Evolutionary conservation across 2,888 invertebrate genomes (phyloP).

Genomic region (Aspidiotus destructor): DNA sequence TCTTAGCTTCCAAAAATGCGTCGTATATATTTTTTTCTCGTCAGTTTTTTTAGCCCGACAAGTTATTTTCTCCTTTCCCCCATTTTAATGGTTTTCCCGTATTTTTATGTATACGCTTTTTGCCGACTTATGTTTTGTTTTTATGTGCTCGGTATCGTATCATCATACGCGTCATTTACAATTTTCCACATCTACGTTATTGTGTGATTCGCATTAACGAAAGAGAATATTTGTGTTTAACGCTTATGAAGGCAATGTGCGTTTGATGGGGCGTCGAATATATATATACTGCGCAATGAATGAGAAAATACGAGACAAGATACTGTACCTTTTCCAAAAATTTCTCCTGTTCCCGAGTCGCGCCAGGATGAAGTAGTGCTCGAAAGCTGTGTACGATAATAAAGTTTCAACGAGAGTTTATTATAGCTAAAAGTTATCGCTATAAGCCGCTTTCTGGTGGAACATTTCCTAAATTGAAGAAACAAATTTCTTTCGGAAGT

Average conservation of each 20-base stretch:
- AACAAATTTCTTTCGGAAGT: too few species aligned
- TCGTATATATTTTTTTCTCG: conserved; percentile 6
- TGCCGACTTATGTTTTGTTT: conserved; percentile 20
- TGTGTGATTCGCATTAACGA: neutral
- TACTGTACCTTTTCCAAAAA: too few species aligned
- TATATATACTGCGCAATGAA: too few species aligned
- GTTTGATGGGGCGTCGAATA: too few species aligned
- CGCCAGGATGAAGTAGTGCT: too few species aligned
- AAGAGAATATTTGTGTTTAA: neutral
- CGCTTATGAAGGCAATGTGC: neutral
- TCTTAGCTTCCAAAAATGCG: conserved; percentile 1
- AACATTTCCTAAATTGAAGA: too few species aligned
- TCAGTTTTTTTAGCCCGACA: neutral
- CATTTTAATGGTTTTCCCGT: conserved; percentile 14
- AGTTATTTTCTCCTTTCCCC: conserved; percentile 13
- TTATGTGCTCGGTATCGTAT: conserved; percentile 16
- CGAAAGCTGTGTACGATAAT: too few species aligned
- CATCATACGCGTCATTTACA: conserved; percentile 32
- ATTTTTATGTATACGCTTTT: conserved; percentile 5
- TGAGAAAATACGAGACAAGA: too few species aligned
- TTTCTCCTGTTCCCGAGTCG: too few species aligned
- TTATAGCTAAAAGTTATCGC: too few species aligned
- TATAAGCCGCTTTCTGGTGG: too few species aligned
- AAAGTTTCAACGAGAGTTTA: too few species aligned
- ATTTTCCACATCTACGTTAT: conserved; percentile 23